Evolutionary conservation across 2,797 vertebrate genomes (phyloP).

Genomic region (Channallabes apus): DNA sequence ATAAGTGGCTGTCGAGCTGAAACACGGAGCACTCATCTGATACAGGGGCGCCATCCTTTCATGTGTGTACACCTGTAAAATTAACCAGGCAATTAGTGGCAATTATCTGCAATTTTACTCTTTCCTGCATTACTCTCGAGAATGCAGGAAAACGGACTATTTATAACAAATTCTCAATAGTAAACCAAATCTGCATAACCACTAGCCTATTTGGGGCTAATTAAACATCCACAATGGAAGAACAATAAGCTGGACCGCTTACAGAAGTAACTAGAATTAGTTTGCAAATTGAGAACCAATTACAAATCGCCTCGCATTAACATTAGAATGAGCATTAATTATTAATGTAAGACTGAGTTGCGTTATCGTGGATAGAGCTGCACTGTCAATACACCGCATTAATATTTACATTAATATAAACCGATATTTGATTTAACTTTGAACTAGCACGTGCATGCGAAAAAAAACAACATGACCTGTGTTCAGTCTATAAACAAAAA

Average conservation of each 20-base stretch:
- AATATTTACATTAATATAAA: neutral
- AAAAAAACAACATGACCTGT: neutral
- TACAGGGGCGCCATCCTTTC: conserved; percentile 79
- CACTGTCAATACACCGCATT: neutral
- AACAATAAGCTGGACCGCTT: conserved; percentile 21
- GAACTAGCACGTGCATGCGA: neutral
- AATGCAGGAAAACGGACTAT: neutral
- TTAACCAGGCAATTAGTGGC: conserved; percentile 11
- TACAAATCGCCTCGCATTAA: conserved; percentile 17
- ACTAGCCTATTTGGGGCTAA: conserved; percentile 10
- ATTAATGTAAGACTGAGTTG: neutral
- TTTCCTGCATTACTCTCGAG: neutral
- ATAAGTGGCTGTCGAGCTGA: conserved; percentile 73
- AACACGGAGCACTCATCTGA: conserved; percentile 76
- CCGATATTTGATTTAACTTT: neutral
- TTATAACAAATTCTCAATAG: neutral
- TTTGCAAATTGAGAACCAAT: conserved; percentile 23
- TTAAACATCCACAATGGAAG: conserved; percentile 6
- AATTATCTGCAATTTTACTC: conserved; percentile 11
- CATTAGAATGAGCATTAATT: conserved; percentile 28
- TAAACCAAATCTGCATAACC: neutral
- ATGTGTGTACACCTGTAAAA: conserved; percentile 81
- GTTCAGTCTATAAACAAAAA: neutral
- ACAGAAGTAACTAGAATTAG: conserved; percentile 1
- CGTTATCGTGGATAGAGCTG: neutral